phyloP scores from a whole-genome alignment of 2,113 vertebrate species.

The Oceanodroma tethys region DNA sequence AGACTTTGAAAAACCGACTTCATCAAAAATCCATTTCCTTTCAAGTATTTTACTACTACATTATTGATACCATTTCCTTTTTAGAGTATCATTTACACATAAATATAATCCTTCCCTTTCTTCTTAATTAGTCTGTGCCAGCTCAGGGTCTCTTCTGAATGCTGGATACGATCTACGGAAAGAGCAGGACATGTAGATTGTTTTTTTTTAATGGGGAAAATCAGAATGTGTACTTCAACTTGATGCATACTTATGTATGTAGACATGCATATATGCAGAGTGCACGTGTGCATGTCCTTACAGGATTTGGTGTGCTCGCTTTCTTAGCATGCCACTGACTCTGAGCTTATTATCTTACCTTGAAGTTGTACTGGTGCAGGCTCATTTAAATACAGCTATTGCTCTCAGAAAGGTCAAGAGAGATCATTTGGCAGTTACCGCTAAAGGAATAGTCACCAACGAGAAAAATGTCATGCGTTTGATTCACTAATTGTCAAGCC shows the following conservation, averaged over 20 bases:
- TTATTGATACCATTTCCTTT: constrained; percentile 43
- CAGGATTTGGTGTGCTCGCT: background rate
- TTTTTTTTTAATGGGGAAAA: background rate
- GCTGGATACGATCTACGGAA: background rate
- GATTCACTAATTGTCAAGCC: background rate
- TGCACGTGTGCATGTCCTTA: background rate
- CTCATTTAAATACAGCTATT: background rate
- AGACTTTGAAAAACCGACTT: constrained; percentile 35
- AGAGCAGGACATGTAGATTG: background rate
- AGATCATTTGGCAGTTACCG: background rate
- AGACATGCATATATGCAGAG: background rate
- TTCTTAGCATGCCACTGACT: background rate
- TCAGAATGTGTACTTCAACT: background rate
- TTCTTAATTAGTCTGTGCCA: constrained; percentile 3
- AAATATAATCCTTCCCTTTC: background rate
- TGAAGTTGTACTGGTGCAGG: background rate
- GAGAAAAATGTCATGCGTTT: rapidly evolving
- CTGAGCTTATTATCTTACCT: background rate
- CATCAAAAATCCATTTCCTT: constrained; percentile 52
- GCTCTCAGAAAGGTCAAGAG: background rate
- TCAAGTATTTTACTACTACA: constrained; percentile 45
- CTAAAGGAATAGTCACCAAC: background rate
- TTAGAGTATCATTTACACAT: background rate
- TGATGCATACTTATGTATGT: background rate
- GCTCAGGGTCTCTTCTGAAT: background rate